phyloP scores from a whole-genome alignment of 2,113 vertebrate genomes.

The Delphinapterus leucas region DNA sequence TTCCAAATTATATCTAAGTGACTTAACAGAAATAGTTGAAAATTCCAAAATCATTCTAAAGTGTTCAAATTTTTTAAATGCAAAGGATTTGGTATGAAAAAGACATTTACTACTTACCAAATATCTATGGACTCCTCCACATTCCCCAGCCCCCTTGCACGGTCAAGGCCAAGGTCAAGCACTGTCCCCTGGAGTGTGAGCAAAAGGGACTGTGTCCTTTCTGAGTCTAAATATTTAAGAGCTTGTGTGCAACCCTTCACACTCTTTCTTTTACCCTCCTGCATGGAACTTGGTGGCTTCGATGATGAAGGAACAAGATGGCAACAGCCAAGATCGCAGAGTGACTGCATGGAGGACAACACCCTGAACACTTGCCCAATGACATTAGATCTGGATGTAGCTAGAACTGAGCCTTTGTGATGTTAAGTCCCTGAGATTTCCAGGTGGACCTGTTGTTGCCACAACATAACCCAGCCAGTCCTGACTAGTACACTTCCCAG shows the following conservation, averaged over 20 bases:
- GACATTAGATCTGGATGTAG: neutral
- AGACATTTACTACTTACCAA: neutral
- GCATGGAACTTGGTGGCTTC: neutral
- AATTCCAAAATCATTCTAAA: constrained; percentile 28
- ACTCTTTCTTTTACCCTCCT: neutral
- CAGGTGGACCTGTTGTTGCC: neutral
- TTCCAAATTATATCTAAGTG: neutral
- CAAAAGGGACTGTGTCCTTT: neutral
- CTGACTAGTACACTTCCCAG: neutral
- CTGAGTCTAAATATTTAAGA: neutral
- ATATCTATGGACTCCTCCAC: neutral
- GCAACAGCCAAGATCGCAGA: neutral
- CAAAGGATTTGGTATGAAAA: neutral
- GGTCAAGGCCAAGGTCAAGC: neutral
- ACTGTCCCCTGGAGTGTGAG: neutral
- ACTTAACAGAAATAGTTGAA: neutral
- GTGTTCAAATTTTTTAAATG: neutral
- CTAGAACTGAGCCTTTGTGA: neutral
- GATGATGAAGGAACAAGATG: neutral
- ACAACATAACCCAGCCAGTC: neutral
- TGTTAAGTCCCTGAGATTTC: neutral
- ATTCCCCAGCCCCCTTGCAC: neutral
- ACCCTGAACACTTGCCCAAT: neutral
- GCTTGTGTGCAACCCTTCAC: neutral
- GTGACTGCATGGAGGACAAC: neutral